Base-by-base conservation (phyloP, 1,140 invertebrate species). In the Ostrea edulis region DNA sequence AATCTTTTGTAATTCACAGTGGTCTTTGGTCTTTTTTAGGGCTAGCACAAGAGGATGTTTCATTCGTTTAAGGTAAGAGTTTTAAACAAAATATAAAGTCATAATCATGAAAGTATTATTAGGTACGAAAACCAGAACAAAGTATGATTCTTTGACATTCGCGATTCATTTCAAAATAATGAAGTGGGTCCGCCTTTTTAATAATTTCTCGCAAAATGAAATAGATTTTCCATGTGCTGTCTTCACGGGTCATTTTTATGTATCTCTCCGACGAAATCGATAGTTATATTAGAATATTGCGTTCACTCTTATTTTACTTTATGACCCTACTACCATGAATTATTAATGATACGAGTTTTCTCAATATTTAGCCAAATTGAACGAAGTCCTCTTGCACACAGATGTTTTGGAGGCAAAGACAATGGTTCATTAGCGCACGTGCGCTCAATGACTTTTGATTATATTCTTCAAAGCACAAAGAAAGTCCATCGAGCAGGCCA, bases 401-500 rank as follows among this genome's bases (percentile, higher is more conserved):
- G 68, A 77, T 77, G 68, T 77, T 77, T 77, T 77, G 22, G 68
- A 77, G 25, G 68, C 68, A 77, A 77, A 77, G 68, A 77, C 68
- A 77, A 77, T 77, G 68, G 68, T 77, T 77, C 68, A 25, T 77
- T 77, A 77, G 68, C 14, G 68, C 68, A 77, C 68, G 68, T 77
- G 68, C 68, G 68, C 68, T 77, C 68, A 77, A 77, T 77, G 68
- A 77, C 68, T 77, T 77, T 77, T 77, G 29, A 77, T 77, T 35
- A 77, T 77, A 77, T 77, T 77, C 68, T 77, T 25, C 25, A 77
- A 77, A 77, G 68, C 68, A 77, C 68, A 77, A 77, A 62, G 58
- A 62, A 62, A 77, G 68, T 77, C 68, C 68, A 11, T 29, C 25
- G 25, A 22, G 11, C 9, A 77, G 58, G 68, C 68, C 68, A 77